A percentile compares a stretch with the other conserved stretches of the same genome.
Evolutionary conservation across 2,113 vertebrate genomes (phyloP).

Genomic region (Pithys albifrons): DNA sequence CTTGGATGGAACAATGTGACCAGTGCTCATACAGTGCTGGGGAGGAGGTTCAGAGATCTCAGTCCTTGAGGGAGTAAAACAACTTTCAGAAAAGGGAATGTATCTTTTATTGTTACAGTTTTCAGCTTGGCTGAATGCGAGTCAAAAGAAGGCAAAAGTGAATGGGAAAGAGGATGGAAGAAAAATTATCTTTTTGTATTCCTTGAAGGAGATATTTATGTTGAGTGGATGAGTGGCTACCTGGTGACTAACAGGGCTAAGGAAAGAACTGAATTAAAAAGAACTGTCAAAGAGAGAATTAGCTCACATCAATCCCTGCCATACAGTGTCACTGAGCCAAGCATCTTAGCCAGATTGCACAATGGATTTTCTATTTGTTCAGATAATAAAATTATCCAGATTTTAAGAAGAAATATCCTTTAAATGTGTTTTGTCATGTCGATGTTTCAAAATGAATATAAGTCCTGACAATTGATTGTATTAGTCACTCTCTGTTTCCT

Average conservation of each 20-base stretch:
- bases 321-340: neutral
- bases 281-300: neutral
- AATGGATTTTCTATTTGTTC: neutral
- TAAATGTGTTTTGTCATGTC: neutral
- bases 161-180: neutral
- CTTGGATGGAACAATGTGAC: neutral
- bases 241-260: neutral
- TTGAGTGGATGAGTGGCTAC: neutral
- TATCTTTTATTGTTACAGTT: neutral
- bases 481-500: neutral
- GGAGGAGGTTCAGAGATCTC: neutral
- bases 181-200: neutral
- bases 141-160: neutral
- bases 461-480: neutral
- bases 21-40: neutral
- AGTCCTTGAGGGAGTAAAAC: neutral
- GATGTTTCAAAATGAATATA: neutral
- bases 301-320: neutral
- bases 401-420: neutral
- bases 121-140: neutral
- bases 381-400: neutral
- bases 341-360: neutral
- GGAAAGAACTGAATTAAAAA: neutral
- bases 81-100: neutral
- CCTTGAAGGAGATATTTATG: neutral